Base-by-base conservation (phyloP, 1,140 invertebrate genomes). In the Leptinotarsa lineolata region DNA sequence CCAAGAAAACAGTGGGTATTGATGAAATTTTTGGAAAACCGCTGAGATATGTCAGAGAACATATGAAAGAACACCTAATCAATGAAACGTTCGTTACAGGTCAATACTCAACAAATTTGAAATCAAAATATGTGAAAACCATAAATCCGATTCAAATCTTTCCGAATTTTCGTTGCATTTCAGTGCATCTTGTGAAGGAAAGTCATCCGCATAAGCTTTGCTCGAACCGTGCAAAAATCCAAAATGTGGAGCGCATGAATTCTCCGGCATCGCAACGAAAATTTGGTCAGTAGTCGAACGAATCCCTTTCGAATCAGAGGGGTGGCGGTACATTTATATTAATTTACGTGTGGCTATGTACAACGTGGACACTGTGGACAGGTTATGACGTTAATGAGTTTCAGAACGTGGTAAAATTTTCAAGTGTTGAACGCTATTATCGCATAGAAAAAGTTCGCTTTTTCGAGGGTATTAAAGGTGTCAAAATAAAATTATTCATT, bases 241-340 rank as follows among this genome's bases (percentile, higher is more conserved):
- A 11, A 54, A 54, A 54, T 54, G 48, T 54, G 1, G 48, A 54
- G 48, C 48, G 48, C 48, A 54, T 54, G 48, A 54, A n/a, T 54
- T 54, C 16, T 54, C 48, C 48, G 6, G 48, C 48, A 13, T 54
- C 48, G 15, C 48, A 4, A 16, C 48, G 48, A 11, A 54, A 54
- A 54, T 54, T 54, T n/a, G 48, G 48, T 54, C 48, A 54, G 48
- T 54, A 54, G 48, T 54, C 48, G 48, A 16, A 54, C 48, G 48
- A 54, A n/a, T 54, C 48, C n/a, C 48, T 54, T n/a, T 8, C n/a
- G 48, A n/a, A n/a, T 54, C 15, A n/a, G 13, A 16, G 13, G 48
- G 15, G 15, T n/a, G 15, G 48, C 48, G 48, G 4, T 54, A 15
- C 11, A n/a, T 54, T 54, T 54, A 8, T 16, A 54, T n/a, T 15